phyloP scores from a whole-genome alignment of 2,113 vertebrate species.

The Harpagus bidentatus region DNA sequence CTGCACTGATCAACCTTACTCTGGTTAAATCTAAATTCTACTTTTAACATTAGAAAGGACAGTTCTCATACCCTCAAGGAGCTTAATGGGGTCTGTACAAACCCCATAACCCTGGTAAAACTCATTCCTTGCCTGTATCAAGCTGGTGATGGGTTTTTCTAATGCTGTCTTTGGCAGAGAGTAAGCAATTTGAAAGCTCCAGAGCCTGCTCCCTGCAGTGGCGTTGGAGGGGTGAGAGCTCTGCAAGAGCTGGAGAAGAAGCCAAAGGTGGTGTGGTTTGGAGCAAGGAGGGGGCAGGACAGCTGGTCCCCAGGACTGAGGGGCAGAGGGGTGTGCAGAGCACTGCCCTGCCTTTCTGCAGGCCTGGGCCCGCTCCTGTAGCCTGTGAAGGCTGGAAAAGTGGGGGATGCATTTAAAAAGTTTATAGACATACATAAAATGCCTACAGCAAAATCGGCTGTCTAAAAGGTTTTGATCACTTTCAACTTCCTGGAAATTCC shows the following conservation, averaged over 20 bases:
- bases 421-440: accelerated
- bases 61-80: not conserved
- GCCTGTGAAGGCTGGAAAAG: not conserved
- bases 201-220: not conserved
- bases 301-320: accelerated
- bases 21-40: too few relatives aligned
- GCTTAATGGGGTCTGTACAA: not conserved
- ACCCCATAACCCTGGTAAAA: not conserved
- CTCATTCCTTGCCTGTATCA: not conserved
- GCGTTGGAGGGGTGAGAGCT: not conserved
- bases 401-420: accelerated
- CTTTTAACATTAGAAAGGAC: not conserved
- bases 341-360: not conserved
- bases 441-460: not conserved
- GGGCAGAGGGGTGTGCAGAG: not conserved
- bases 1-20: not conserved
- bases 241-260: not conserved
- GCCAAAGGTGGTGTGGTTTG: not conserved
- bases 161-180: not conserved
- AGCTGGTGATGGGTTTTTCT: not conserved
- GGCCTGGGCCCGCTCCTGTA: too few relatives aligned
- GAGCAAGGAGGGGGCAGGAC: not conserved
- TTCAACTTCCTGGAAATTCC: not conserved
- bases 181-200: not conserved
- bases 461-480: not conserved